Conservation (phyloP, 2,888 invertebrate species). For the Cantharis lateralis region DNA sequence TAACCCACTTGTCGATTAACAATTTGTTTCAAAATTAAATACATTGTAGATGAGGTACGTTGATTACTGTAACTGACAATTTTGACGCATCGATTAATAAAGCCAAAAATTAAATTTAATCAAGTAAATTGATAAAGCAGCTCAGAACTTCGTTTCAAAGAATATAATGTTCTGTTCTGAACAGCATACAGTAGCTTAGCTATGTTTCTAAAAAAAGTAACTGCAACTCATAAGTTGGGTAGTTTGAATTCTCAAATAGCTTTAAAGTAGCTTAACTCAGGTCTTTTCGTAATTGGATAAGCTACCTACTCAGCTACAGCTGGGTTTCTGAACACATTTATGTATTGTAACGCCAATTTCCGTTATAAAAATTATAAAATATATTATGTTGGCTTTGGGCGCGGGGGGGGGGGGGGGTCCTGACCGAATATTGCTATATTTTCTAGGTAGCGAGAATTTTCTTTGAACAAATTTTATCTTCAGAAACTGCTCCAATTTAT, state of each 20-base stretch:
- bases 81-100: neutral
- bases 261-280: neutral
- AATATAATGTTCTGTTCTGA: neutral
- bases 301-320: neutral
- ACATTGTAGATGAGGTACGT: neutral
- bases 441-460: too few relatives aligned
- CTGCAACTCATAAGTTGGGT: neutral
- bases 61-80: neutral
- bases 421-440: too few relatives aligned
- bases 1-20: constrained; percentile 37
- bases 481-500: too few relatives aligned
- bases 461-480: too few relatives aligned
- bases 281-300: neutral
- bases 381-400: too few relatives aligned
- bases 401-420: too few relatives aligned
- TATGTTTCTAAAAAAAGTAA: neutral
- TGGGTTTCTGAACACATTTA: too few relatives aligned
- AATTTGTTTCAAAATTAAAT: constrained; percentile 13
- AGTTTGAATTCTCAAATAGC: neutral
- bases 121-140: neutral
- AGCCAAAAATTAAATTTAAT: neutral
- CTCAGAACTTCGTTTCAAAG: neutral
- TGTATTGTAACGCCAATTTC: too few relatives aligned
- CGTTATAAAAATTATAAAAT: too few relatives aligned
- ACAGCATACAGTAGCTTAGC: too few relatives aligned